Evolutionary conservation across 2,888 invertebrate genomes (phyloP), one percentile per base, ranked within the genome.

Genomic region (Mesorhabditis belari): DNA sequence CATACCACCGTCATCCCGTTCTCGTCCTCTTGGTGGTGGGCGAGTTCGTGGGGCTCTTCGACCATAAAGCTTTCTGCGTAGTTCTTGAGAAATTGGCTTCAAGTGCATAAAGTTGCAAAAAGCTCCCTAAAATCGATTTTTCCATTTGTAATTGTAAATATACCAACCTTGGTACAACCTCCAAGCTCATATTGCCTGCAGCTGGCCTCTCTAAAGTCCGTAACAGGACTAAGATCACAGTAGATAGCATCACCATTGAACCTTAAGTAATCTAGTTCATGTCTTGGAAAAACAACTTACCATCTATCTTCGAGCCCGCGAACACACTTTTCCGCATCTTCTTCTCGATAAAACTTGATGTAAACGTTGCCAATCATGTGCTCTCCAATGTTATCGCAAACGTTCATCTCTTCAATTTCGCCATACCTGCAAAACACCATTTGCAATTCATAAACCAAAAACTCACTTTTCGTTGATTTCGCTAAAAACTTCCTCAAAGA

Each of bases 71-170:
- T 53, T 59, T 12, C 63, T 24, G 17, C 63, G 52, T 21, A 63
- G 50, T 17, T 63, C 63, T 24, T 52, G n/a, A 19, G 57, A 54
- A 25, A 63, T 57, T 28, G 60, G 57, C 82, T 98, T 98, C 82
- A 98, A 86, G 82, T 98, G 98, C 96, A 99, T 98, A 84, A 98
- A 99, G 85, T 99, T 99, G 83, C 98, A 98, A 84, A 99, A 99
- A 49, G 96, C 98, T 76, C 94, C 94, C 60, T 62, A 35, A 24
- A 62, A 21, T n/a, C n/a, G 70, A 69, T 3, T 70, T 67, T 4
- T 70, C 55, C 62, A 17, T 53, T 3, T 29, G 4, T 17, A 28
- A 6, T 12, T 6, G 3, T 52, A n/a, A n/a, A n/a, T n/a, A n/a
- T n/a, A n/a, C n/a, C 12, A 23, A 61, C 62, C 60, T 96, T 87